Evolutionary conservation across 2,113 vertebrate species (phyloP).

Genomic region (Micronycteris hirsuta): DNA sequence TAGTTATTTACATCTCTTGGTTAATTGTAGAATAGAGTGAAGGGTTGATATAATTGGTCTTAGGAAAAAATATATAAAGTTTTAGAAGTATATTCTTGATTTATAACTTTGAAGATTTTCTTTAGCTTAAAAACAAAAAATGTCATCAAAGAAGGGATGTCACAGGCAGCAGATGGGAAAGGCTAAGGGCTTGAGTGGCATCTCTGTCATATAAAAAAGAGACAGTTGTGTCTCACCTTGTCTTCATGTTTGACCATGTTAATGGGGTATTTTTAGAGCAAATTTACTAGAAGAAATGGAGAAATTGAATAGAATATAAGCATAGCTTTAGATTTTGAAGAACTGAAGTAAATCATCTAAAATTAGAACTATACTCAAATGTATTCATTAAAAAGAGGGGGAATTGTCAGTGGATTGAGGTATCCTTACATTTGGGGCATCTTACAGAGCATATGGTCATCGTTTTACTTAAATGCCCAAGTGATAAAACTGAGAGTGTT

Average conservation of each 20-base stretch:
- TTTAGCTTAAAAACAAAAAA: neutral
- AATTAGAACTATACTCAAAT: neutral
- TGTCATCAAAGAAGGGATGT: neutral
- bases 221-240: neutral
- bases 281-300: neutral
- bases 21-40: neutral
- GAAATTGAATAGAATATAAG: slow-evolving; percentile 10
- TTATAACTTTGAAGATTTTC: neutral
- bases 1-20: neutral
- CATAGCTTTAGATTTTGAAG: neutral
- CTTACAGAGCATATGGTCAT: neutral
- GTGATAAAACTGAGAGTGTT: slow-evolving; percentile 18
- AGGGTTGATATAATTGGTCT: neutral
- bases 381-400: neutral
- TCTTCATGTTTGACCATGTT: neutral
- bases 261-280: neutral
- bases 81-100: neutral
- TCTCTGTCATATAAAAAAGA: neutral
- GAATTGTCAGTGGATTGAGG: neutral
- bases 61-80: neutral
- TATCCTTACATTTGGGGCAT: neutral
- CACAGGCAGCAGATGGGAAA: neutral
- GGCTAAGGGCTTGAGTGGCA: neutral
- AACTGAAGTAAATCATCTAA: neutral
- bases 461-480: neutral